A percentile compares a stretch with the other conserved stretches of the same genome.
Conservation (phyloP, 2,888 invertebrate species). For the Leptinotarsa juncta region DNA sequence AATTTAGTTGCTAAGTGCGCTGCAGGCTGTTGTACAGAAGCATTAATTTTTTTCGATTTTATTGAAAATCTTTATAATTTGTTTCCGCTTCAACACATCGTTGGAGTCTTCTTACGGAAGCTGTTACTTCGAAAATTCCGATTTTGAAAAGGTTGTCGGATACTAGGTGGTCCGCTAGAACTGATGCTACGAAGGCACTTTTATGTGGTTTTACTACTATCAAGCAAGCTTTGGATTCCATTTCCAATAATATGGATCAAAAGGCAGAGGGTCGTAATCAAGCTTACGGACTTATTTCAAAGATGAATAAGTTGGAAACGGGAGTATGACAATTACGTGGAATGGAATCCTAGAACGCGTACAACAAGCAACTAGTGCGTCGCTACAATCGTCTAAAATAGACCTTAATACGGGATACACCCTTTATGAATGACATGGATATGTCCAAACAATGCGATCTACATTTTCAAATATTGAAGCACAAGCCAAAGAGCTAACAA, state of each 20-base stretch:
- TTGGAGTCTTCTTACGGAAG: constrained; percentile 41
- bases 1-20: constrained; percentile 35
- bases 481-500: too few species aligned
- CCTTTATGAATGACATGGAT: background rate
- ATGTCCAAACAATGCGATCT: too few species aligned
- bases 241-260: constrained; percentile 27
- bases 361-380: constrained; percentile 37
- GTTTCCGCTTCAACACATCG: constrained; percentile 50
- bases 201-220: constrained; percentile 24
- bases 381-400: constrained; percentile 45
- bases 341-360: constrained; percentile 5
- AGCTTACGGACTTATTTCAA: constrained; percentile 42
- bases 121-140: background rate
- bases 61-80: constrained; percentile 50
- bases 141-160: constrained; percentile 29
- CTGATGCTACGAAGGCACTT: constrained; percentile 38
- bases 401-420: constrained; percentile 41
- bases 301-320: constrained; percentile 48
- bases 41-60: constrained; percentile 39
- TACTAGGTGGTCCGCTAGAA: constrained; percentile 41
- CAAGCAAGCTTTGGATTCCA: background rate
- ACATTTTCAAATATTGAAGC: too few species aligned
- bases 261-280: constrained; percentile 38
- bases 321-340: constrained; percentile 18
- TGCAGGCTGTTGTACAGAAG: constrained; percentile 49